Percentiles rank a stretch among this genome's conserved stretches.
Evolutionary conservation across 2,797 vertebrate species (phyloP).

Genomic region (Microctenopoma stevenorrisi): DNA sequence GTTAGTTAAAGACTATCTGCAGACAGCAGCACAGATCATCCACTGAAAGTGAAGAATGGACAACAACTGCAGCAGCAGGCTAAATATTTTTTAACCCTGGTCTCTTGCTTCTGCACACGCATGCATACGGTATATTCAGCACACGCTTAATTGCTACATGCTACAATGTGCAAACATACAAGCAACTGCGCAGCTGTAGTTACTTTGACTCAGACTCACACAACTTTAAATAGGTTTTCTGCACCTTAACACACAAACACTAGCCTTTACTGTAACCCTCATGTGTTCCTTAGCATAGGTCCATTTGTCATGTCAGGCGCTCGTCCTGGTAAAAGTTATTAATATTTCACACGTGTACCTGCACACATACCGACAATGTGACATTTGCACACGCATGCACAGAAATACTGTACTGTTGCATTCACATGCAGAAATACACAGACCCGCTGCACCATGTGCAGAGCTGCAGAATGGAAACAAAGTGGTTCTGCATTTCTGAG

Average conservation of each 20-base stretch:
- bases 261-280: conserved; percentile 11
- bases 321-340: conserved; percentile 36
- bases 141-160: neutral
- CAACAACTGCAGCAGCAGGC: conserved; percentile 13
- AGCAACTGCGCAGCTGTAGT: conserved; percentile 19
- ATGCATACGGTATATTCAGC: neutral
- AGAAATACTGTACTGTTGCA: neutral
- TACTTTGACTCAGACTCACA: conserved; percentile 20
- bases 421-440: conserved; percentile 6
- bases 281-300: conserved; percentile 52
- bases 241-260: conserved; percentile 10
- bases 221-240: conserved; percentile 1
- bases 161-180: conserved; percentile 19
- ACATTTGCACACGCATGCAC: conserved; percentile 7
- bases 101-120: neutral
- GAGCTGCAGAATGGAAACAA: conserved; percentile 45
- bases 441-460: neutral
- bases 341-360: conserved; percentile 7
- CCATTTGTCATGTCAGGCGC: conserved; percentile 66
- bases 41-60: conserved; percentile 44
- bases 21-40: conserved; percentile 56
- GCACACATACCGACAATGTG: neutral
- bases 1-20: conserved; percentile 27
- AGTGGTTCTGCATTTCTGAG: conserved; percentile 38
- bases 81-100: conserved; percentile 63